Percentiles rank a stretch among this genome's conserved stretches.
These are phyloP conservation scores for Chelidonichthys spinosus DNA, from an alignment of 2,797 vertebrate genomes.

Conservation along the genomic window DNA sequence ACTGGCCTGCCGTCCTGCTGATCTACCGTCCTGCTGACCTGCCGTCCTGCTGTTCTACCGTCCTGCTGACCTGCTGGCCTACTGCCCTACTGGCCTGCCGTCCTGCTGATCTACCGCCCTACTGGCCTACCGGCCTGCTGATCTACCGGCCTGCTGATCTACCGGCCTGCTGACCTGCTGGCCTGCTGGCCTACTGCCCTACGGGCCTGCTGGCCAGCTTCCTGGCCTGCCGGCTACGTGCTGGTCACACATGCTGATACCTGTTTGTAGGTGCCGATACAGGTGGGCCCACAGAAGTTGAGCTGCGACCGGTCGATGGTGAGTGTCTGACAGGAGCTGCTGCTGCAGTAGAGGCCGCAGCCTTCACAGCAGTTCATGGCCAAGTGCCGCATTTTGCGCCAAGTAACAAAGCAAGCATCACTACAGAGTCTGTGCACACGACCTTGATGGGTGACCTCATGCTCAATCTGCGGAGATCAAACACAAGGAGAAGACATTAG, in stretches of 20 bases:
- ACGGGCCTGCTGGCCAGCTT: too few relatives aligned
- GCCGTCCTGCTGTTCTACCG: too few relatives aligned
- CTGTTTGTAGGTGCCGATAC: conserved; percentile 93
- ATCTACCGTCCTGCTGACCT: too few relatives aligned
- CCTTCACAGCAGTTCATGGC: conserved; percentile 99
- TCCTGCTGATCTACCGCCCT: too few relatives aligned
- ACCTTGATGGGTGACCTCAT: conserved; percentile 97
- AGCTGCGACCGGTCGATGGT: conserved; percentile 92
- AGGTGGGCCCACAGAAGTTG: conserved; percentile 94
- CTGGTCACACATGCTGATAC: conserved; percentile 68
- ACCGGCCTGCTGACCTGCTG: too few relatives aligned
- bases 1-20: too few relatives aligned
- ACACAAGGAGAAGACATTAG: conserved; percentile 2
- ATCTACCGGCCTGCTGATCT: too few relatives aligned
- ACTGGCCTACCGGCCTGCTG: too few relatives aligned
- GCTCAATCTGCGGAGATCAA: conserved; percentile 87
- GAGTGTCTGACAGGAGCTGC: conserved; percentile 90
- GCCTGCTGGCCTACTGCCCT: too few relatives aligned
- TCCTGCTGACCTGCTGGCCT: too few relatives aligned
- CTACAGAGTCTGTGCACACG: conserved; percentile 95
- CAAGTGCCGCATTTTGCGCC: conserved; percentile 93
- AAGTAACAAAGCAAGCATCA: conserved; percentile 93
- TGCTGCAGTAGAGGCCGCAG: conserved; percentile 95
- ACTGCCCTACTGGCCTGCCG: too few relatives aligned
- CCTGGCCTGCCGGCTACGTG: too few relatives aligned